Base-by-base conservation (phyloP, 2,888 invertebrate species). In the Fragum fragum region DNA sequence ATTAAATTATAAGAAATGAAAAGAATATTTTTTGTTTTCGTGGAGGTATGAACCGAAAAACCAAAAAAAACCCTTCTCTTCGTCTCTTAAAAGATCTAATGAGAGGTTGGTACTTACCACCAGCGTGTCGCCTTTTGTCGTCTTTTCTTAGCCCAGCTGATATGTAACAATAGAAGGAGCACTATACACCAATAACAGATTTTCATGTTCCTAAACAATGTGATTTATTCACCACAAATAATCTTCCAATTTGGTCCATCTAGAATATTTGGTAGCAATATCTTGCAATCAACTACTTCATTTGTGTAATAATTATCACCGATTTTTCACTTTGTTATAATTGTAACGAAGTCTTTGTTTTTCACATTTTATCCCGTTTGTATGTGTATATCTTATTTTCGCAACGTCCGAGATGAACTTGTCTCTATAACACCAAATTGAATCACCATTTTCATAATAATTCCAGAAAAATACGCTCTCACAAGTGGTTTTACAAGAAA, bases 41-140 rank as follows among this genome's bases (percentile, higher is more conserved):
- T n/a, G n/a, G n/a, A n/a, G n/a, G n/a, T n/a, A n/a, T n/a, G n/a
- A n/a, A n/a, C n/a, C n/a, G n/a, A n/a, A n/a, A n/a, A n/a, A n/a
- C n/a, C n/a, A n/a, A n/a, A n/a, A n/a, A n/a, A n/a, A n/a, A n/a
- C n/a, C n/a, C n/a, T n/a, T n/a, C n/a, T n/a, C n/a, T n/a, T n/a
- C n/a, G n/a, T n/a, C n/a, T n/a, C n/a, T n/a, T n/a, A n/a, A n/a
- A n/a, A n/a, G n/a, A n/a, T n/a, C n/a, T 36, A 36, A 36, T 36
- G 32, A 47, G 14, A 47, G 18, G 2, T 47, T 47, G 7, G 16
- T 18, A 89, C 91, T 82, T 83, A 91, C 91, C 91, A 91, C 91
- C 91, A 91, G 73, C 85, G 85, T 2, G 89, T 87, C 53, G 90
- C 91, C 72, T 90, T 90, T 42, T 88, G 84, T 47, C 87, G 77